A percentile compares a stretch with the other conserved stretches of the same genome.
These are phyloP conservation scores for Pterophyllum scalare DNA, from an alignment of 2,113 vertebrate genomes.

Conservation along the genomic window DNA sequence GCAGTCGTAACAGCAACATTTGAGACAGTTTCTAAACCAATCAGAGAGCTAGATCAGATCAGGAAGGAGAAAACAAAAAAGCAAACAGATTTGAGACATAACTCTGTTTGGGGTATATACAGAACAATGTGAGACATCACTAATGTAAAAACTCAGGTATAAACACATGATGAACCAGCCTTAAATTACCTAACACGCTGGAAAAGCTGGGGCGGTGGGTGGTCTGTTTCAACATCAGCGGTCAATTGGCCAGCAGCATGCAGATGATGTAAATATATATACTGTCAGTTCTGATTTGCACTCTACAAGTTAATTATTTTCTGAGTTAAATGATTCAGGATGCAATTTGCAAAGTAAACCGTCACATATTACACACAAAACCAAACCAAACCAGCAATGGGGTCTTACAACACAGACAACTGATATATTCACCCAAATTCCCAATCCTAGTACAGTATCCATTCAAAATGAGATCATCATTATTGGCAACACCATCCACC, in stretches of 20 bases:
- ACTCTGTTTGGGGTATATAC: background rate
- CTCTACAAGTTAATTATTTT: background rate
- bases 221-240: background rate
- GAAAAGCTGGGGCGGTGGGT: conserved; percentile 1
- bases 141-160: background rate
- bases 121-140: background rate
- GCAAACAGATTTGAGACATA: background rate
- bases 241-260: conserved; percentile 9
- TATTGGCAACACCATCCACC: background rate
- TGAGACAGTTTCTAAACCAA: background rate
- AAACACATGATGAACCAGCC: conserved; percentile 14
- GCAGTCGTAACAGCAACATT: background rate
- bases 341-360: background rate
- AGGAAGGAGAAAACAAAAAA: background rate
- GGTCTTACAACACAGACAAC: background rate
- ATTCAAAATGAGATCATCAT: background rate
- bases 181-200: conserved; percentile 1
- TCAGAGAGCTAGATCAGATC: background rate
- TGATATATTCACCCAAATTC: background rate
- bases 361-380: background rate
- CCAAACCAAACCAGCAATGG: background rate
- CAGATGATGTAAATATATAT: background rate
- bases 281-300: background rate
- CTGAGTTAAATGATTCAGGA: background rate
- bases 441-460: background rate